Evolutionary conservation across 2,888 invertebrate genomes (phyloP).

Genomic region (Oegoconia quadripuncta): DNA sequence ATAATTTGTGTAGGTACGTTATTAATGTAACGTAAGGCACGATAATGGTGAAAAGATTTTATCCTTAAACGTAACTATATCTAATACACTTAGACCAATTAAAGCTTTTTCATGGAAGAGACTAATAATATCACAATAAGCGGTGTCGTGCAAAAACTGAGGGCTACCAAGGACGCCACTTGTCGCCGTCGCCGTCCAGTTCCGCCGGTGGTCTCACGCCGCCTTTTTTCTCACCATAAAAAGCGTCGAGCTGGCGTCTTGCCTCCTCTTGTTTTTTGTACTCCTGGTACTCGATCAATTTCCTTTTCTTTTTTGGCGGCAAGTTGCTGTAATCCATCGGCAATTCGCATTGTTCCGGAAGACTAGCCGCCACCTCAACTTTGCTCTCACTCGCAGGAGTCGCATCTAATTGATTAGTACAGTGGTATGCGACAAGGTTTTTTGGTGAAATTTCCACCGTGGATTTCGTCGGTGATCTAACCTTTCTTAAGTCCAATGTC

Average conservation of each 20-base stretch:
- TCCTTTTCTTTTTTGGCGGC: constrained; percentile 76
- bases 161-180: constrained; percentile 70
- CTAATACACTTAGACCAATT: constrained; percentile 48
- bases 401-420: constrained; percentile 38
- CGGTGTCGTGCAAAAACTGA: neutral
- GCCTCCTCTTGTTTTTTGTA: constrained; percentile 75
- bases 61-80: constrained; percentile 1
- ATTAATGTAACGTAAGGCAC: constrained; percentile 45
- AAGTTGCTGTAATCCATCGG: constrained; percentile 75
- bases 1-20: too few relatives aligned
- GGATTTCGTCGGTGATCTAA: constrained; percentile 59
- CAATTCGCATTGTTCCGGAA: constrained; percentile 71
- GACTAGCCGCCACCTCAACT: constrained; percentile 43
- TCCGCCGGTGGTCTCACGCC: constrained; percentile 50
- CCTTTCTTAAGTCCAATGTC: constrained; percentile 67
- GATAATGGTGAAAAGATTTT: constrained; percentile 20
- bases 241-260: constrained; percentile 60
- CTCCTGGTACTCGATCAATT: constrained; percentile 75
- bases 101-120: constrained; percentile 76
- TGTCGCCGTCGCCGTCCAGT: constrained; percentile 49
- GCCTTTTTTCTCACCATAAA: constrained; percentile 59
- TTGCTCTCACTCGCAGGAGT: constrained; percentile 47
- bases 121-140: constrained; percentile 68
- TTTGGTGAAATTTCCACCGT: constrained; percentile 41
- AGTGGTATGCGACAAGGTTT: constrained; percentile 36